Evolutionary conservation across 1,140 invertebrate genomes (phyloP).

Genomic region (Scaptomyza pallida): DNA sequence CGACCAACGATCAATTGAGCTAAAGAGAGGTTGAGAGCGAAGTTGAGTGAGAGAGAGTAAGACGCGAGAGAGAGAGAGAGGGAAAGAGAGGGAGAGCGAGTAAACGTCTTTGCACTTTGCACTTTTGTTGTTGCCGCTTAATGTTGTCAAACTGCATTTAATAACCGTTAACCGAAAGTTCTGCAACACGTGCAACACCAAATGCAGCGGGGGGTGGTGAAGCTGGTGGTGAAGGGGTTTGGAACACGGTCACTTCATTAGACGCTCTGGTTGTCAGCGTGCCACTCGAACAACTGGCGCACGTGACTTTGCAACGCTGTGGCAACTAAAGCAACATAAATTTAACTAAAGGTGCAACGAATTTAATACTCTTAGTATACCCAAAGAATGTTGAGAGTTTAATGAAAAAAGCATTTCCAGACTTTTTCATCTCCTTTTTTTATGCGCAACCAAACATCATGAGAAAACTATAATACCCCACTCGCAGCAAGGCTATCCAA

Average conservation of each 20-base stretch:
- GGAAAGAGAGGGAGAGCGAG: slow-evolving; percentile 1
- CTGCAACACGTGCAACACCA: slow-evolving; percentile 71
- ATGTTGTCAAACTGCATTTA: slow-evolving; percentile 77
- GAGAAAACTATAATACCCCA: background rate
- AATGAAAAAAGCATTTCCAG: background rate
- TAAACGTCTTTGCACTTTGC: slow-evolving; percentile 66
- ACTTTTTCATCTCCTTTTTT: background rate
- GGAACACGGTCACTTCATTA: slow-evolving; percentile 55
- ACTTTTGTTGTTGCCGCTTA: slow-evolving; percentile 67
- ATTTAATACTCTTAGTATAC: background rate
- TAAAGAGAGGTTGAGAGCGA: background rate
- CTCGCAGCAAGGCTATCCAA: background rate
- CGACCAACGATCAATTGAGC: background rate
- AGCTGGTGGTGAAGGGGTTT: slow-evolving; percentile 13
- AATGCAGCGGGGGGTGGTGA: background rate
- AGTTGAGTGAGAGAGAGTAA: too few species aligned
- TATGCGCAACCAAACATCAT: background rate
- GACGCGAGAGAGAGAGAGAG: background rate
- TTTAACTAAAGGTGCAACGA: background rate
- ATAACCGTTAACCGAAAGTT: slow-evolving; percentile 80
- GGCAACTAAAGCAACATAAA: background rate
- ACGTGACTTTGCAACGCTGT: slow-evolving; percentile 69
- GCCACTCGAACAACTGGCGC: slow-evolving; percentile 60
- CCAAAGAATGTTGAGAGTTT: too few species aligned
- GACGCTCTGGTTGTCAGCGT: slow-evolving; percentile 59